These are phyloP conservation scores for Polyergus mexicanus DNA, from an alignment of 1,140 invertebrate genomes.

Conservation along the genomic window DNA sequence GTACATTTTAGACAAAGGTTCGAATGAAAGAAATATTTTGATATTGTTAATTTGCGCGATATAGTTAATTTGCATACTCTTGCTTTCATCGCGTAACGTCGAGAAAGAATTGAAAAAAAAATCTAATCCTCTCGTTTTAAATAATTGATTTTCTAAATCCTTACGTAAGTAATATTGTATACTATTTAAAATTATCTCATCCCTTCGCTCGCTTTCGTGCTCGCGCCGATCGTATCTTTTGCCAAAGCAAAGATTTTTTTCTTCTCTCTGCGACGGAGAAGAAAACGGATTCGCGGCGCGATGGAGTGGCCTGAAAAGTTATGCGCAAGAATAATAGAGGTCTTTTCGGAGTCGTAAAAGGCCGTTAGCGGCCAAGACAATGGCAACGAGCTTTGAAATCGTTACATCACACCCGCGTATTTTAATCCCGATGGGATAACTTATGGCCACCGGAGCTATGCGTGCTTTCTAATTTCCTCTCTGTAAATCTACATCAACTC, in stretches of 20 bases:
- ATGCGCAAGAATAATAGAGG: slow-evolving; percentile 44
- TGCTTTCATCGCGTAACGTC: no score
- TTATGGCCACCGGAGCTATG: neutral
- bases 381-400: neutral
- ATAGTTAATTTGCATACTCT: neutral
- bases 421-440: slow-evolving; percentile 40
- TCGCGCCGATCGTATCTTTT: neutral
- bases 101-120: neutral
- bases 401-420: slow-evolving; percentile 39
- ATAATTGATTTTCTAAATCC: neutral
- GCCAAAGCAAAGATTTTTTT: neutral
- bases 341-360: slow-evolving; percentile 5
- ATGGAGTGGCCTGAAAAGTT: slow-evolving; percentile 41
- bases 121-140: neutral
- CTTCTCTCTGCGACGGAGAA: slow-evolving; percentile 22
- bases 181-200: slow-evolving; percentile 16
- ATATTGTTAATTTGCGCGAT: neutral
- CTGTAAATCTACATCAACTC: slow-evolving; percentile 23
- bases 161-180: neutral
- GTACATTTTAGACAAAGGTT: neutral
- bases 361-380: slow-evolving; percentile 3
- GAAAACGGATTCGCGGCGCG: slow-evolving; percentile 39
- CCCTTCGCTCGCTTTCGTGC: slow-evolving; percentile 10
- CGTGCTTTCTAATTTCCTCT: slow-evolving; percentile 48
- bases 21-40: neutral